Conservation (phyloP, 1,140 invertebrate species). For the Zaprionus vittiger region DNA sequence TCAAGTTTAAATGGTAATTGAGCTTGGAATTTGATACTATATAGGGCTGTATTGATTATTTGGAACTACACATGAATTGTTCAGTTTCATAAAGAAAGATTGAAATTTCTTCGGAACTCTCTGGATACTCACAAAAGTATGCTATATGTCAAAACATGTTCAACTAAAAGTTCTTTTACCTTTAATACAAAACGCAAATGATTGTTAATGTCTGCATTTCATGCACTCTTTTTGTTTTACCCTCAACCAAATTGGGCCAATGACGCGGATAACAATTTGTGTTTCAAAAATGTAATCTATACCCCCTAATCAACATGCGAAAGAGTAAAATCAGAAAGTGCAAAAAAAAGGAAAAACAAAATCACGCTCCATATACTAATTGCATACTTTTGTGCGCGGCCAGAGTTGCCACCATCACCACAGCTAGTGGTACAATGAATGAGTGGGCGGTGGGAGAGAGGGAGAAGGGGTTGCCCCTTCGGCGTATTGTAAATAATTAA, state of each 20-base stretch:
- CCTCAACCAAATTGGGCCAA: neutral
- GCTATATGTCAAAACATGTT: neutral
- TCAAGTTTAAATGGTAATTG: no score
- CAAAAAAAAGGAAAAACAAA: conserved; percentile 29
- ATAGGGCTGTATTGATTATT: no score
- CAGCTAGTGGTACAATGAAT: neutral
- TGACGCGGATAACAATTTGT: neutral
- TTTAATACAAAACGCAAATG: neutral
- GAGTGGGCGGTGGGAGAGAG: neutral
- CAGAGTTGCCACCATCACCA: conserved; percentile 31
- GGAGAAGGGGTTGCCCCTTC: neutral
- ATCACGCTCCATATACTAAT: conserved; percentile 65
- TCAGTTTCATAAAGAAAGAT: no score
- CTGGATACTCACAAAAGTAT: no score
- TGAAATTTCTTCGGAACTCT: no score
- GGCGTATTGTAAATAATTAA: conserved; percentile 75
- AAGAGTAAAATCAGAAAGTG: conserved; percentile 23
- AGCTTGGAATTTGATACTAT: no score
- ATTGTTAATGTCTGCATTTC: neutral
- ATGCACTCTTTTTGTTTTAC: neutral
- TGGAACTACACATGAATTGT: no score
- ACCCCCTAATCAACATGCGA: conserved; percentile 41
- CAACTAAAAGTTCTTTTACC: neutral
- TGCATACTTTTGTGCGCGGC: conserved; percentile 64
- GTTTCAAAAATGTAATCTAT: conserved; percentile 16